Evolutionary conservation across 2,797 vertebrate species (phyloP).

Genomic region (Sitta carolinensis): DNA sequence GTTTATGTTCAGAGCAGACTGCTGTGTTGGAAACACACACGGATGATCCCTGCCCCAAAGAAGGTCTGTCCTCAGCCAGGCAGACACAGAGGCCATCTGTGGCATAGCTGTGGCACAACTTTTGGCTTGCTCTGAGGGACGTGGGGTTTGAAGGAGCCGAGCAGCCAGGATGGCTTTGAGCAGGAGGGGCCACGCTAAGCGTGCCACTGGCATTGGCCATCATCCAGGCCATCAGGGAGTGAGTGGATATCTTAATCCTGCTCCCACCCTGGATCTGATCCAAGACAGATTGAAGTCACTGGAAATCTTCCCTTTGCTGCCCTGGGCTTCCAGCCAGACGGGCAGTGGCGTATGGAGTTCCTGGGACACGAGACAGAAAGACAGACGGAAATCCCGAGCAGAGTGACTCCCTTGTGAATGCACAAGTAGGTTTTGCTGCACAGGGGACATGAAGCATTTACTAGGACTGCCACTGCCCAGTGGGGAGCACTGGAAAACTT

Average conservation of each 20-base stretch:
- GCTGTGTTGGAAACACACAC: neutral
- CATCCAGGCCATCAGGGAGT: neutral
- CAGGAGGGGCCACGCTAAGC: neutral
- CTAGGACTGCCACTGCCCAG: fast-evolving
- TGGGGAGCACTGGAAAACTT: neutral
- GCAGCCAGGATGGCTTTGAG: neutral
- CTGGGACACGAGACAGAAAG: neutral
- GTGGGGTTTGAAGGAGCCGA: fast-evolving
- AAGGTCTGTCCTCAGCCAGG: neutral
- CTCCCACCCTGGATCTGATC: neutral
- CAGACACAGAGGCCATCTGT: neutral
- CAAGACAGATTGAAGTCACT: neutral
- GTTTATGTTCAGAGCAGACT: neutral
- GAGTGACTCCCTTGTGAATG: neutral
- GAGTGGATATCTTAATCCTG: constrained; percentile 15
- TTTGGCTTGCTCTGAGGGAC: neutral
- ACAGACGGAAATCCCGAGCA: neutral
- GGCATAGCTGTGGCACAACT: fast-evolving
- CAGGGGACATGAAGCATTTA: neutral
- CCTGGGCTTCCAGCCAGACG: neutral
- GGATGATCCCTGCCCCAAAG: neutral
- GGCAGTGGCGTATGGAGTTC: neutral
- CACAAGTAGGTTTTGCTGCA: neutral
- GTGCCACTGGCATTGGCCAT: neutral
- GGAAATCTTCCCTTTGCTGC: neutral